Base-by-base conservation (phyloP, 2,113 vertebrate genomes). In the Amphiprion ocellaris region DNA sequence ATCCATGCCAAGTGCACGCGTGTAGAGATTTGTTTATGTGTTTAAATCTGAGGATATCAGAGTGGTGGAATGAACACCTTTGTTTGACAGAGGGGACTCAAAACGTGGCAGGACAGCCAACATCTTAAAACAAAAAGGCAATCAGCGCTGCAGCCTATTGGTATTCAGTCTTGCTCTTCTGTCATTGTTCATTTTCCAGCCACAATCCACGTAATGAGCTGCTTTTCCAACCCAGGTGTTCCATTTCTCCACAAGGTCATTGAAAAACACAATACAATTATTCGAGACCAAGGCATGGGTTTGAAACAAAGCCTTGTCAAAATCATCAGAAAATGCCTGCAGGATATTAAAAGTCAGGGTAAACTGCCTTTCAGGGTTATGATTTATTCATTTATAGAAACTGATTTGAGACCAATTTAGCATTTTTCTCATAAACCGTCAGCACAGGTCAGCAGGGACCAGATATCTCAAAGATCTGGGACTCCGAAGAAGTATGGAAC, bases 151-250 rank as follows among this genome's bases (percentile, higher is more conserved):
- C 62, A 69, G 69, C 81, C 55, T 7, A 86, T 93, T 92, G 75
- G 81, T 88, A 93, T 94, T 92, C 92, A 70, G 53, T 16, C 62
- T 75, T 17, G 50, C 68, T 81, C 81, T 59, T 69, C 82, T 90
- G 89, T 88, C 92, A 82, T 85, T 89, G 90, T 91, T 93, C 89
- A 92, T 92, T 92, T 91, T 84, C 75, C 56, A 78, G 83, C 73
- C 63, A 73, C 84, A 80, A 82, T 90, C 86, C 83, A 72, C 59
- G 41, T 92, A 93, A 92, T 89, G 90, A 92, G 86, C 85, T 76
- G 84, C 81, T 82, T 91, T 90, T 86, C 78, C 64, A 85, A 87
- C 80, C 79, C 82, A 89, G 88, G 90, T 94, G 89, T 88, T 91
- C 82, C 73, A 83, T 83, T 82, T 82, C 83, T 77, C 60, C 62